These are phyloP conservation scores for Leptopilina boulardi DNA, from an alignment of 1,140 invertebrate species.

Conservation along the genomic window DNA sequence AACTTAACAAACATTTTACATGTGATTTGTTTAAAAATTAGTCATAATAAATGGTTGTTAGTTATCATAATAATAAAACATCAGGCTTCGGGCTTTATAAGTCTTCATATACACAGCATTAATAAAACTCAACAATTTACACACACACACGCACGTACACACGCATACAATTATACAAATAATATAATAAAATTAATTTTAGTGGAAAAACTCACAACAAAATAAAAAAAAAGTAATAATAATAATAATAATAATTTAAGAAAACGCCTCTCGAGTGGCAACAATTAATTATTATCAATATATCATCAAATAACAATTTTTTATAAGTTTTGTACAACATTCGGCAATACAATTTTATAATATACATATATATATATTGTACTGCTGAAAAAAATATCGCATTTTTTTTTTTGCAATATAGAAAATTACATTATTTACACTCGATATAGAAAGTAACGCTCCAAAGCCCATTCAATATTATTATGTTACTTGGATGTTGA, in stretches of 20 bases:
- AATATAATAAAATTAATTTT: not conserved
- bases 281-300: conserved; percentile 6
- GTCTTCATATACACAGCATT: not conserved
- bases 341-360: conserved; percentile 8
- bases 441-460: conserved; percentile 17
- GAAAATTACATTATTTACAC: conserved; percentile 21
- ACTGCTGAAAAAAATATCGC: conserved; percentile 18
- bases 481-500: conserved; percentile 18
- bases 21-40: conserved; percentile 67
- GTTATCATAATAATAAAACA: conserved; percentile 28
- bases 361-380: too few species aligned
- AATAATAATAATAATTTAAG: conserved; percentile 5
- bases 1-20: conserved; percentile 77
- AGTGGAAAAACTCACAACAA: not conserved
- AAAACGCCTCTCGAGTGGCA: conserved; percentile 8
- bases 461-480: conserved; percentile 27
- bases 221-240: not conserved
- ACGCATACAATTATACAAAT: not conserved
- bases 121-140: conserved; percentile 7
- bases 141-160: too few species aligned
- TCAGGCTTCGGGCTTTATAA: conserved; percentile 4
- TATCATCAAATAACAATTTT: conserved; percentile 30
- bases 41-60: conserved; percentile 67
- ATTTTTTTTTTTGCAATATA: conserved; percentile 10
- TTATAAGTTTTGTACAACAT: conserved; percentile 3